Conservation (phyloP, 2,113 vertebrate genomes). For the Cephalopterus ornatus region DNA sequence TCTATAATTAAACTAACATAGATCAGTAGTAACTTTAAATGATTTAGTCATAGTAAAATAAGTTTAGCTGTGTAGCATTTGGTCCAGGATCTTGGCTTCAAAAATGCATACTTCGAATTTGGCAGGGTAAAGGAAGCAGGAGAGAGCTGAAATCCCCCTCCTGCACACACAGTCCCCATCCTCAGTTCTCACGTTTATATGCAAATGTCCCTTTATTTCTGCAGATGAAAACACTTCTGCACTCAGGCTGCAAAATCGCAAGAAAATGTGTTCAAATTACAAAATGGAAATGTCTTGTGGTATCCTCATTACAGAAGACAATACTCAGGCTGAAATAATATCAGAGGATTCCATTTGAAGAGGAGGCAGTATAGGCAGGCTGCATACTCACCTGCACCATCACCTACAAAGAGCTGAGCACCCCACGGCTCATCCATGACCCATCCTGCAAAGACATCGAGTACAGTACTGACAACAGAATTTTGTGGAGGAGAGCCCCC, state of each 20-base stretch:
- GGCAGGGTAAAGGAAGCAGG: neutral
- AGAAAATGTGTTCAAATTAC: neutral
- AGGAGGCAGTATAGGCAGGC: neutral
- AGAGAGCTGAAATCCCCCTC: constrained; percentile 15
- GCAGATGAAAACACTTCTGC: constrained; percentile 15
- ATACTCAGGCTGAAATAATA: neutral
- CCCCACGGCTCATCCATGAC: neutral
- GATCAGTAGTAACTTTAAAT: constrained; percentile 26
- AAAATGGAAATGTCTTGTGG: neutral
- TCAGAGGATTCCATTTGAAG: neutral
- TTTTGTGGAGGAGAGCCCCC: neutral
- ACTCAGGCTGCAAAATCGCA: neutral
- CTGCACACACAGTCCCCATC: neutral
- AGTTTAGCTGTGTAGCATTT: constrained; percentile 23
- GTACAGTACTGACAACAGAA: neutral
- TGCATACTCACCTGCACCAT: neutral
- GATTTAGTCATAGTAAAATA: constrained; percentile 29
- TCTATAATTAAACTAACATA: constrained; percentile 44
- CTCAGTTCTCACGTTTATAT: constrained; percentile 14
- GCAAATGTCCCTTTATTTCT: constrained; percentile 21
- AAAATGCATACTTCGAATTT: constrained; percentile 6
- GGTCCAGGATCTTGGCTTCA: constrained; percentile 34
- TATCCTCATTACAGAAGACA: neutral
- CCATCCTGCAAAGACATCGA: neutral
- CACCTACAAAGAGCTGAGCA: neutral